phyloP scores from a whole-genome alignment of 2,888 invertebrate species.

The Polietes domitor region DNA sequence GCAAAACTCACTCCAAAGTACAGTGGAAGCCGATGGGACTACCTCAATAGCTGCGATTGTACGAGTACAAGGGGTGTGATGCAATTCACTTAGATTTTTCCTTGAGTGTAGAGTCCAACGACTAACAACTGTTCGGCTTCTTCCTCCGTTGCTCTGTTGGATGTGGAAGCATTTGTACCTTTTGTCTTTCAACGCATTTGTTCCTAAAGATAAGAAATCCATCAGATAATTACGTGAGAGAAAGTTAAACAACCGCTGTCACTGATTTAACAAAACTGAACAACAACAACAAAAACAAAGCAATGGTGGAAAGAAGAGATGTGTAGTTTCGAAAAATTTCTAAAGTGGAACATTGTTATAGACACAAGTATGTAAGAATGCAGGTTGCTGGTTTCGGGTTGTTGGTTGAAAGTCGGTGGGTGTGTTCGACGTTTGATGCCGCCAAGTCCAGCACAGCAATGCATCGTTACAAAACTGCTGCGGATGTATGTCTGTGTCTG shows the following conservation, averaged over 20 bases:
- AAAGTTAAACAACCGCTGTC: constrained; percentile 58
- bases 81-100: not conserved
- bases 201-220: constrained; percentile 61
- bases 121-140: not conserved
- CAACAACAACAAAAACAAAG: constrained; percentile 1
- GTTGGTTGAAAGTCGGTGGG: constrained; percentile 25
- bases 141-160: too few species aligned
- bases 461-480: not conserved
- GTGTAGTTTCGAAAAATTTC: constrained; percentile 23
- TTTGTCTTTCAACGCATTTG: constrained; percentile 29
- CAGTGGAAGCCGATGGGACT: not conserved
- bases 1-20: not conserved
- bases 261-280: not conserved
- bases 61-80: not conserved
- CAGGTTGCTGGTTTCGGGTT: constrained; percentile 22
- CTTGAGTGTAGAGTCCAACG: constrained; percentile 9
- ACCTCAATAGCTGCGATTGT: not conserved
- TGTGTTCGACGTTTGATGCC: constrained; percentile 7
- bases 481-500: not conserved
- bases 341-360: constrained; percentile 21
- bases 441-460: not conserved
- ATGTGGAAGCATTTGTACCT: not conserved
- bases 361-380: too few species aligned
- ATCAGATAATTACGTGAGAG: constrained; percentile 65
- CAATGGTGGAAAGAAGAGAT: constrained; percentile 1